Evolutionary conservation across 2,888 invertebrate species (phyloP), one percentile per base, ranked within the genome.

Genomic region (Eremobia ochroleuca): DNA sequence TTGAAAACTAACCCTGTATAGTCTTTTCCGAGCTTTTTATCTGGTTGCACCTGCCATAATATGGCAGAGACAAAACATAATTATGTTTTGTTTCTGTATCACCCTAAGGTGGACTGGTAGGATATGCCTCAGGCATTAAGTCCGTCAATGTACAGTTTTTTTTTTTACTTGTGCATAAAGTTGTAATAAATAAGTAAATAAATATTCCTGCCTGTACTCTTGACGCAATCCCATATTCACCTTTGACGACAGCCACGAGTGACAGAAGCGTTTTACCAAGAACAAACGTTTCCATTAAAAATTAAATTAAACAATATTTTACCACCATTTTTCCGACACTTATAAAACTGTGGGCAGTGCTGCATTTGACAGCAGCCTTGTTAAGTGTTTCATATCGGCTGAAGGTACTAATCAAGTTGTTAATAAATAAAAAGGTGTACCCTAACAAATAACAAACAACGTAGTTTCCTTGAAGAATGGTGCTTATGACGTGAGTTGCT

Each of bases 401-500:
- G 62, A 49, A 55, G 67, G 83, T 62, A 28, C 31, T 62, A 85
- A 83, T 83, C 77, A 72, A 65, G n/a, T 1, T 8, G 25, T 87
- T 55, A 89, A 88, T 88, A 85, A 89, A 67, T 87, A 85, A 88
- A 59, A 59, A 62, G 79, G 11, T 46, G 3, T 15, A 28, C 15
- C 5, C 0, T 6, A 69, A 65, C 62, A 43, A 69, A n/a, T n/a
- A n/a, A n/a, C n/a, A n/a, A 64, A 43, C 61, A 31, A 75, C 46
- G 4, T 25, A 0, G 31, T 75, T 82, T 77, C 81, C 64, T 34
- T 61, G 77, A 67, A 81, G 75, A 46, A 65, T 40, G 86, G 76
- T 28, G 15, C 25, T 55, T 69, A 46, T 64, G 55, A 28, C 3
- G 9, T 15, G 67, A 18, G 25, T 43, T 31, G 31, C 0, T 49